Base-by-base conservation (phyloP, 2,113 vertebrate species). In the Lutjanus erythropterus region DNA sequence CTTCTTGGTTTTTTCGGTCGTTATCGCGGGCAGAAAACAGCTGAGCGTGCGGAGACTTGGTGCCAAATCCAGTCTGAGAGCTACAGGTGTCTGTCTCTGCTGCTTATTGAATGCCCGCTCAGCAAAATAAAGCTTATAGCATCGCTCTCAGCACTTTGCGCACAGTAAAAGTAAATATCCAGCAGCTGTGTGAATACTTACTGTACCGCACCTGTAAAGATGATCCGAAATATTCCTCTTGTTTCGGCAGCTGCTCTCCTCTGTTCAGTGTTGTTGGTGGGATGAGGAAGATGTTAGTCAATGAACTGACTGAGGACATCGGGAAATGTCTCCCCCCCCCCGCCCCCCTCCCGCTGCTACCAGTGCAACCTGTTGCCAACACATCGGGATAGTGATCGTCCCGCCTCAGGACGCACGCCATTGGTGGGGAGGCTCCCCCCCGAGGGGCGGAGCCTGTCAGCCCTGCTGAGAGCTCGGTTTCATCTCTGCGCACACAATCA, bases 301-400 rank as follows among this genome's bases (percentile, higher is more conserved):
- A 58, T 75, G 79, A 80, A 80, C 39, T 35, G 78, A 80, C 39
- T 35, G 78, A 62, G 65, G 39, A 76, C 72, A 83, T 41, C 23
- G 52, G 71, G 69, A 65, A 83, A 86, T 78, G 44, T 47, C 19
- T n/a, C 59, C 39, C 18, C 59, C 39, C 18, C 19, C 21, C 46
- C 47, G 16, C 10, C 18, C 11, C 5, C 16, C 55, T n/a, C 59
- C 46, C 23, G 15, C 35, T 31, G 71, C 84, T 42, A 55, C 75
- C 86, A 59, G 65, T 31, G 88, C 91, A 93, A 95, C 94, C 94
- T 96, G 94, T 95, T 95, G 94, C 93, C 81, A 88, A 80, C 79
- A n/a, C 86, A 72, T 90, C 84, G 46, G 46, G 83, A 74, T 16
- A 55, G 67, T 23, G 52, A 1, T 68, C 49, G 70, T 52, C 89